A percentile compares a stretch with the other conserved stretches of the same genome.
Evolutionary conservation across 1,140 invertebrate genomes (phyloP).

Genomic region (Zelostemma sp.): DNA sequence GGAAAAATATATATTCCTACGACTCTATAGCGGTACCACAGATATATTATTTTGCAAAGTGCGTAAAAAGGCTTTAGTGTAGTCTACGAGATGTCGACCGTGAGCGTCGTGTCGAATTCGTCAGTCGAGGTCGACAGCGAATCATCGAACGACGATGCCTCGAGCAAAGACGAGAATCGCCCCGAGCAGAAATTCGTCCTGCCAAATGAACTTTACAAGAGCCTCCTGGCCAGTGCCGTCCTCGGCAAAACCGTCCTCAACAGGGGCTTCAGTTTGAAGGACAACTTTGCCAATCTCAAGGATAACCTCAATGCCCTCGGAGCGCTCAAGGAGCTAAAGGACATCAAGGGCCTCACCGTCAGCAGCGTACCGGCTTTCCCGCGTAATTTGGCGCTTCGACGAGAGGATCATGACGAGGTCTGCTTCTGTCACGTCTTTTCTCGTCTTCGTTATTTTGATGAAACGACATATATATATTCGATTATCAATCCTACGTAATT

Average conservation of each 20-base stretch:
- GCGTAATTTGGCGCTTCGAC: slow-evolving; percentile 63
- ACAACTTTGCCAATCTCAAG: slow-evolving; percentile 64
- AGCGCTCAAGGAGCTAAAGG: slow-evolving; percentile 65
- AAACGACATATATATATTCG: too few species aligned
- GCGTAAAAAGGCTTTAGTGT: slow-evolving; percentile 1
- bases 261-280: slow-evolving; percentile 65
- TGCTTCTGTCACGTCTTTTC: too few species aligned
- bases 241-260: slow-evolving; percentile 70
- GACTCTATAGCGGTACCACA: slow-evolving; percentile 23
- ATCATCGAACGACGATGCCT: slow-evolving; percentile 61
- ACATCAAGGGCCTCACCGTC: slow-evolving; percentile 64
- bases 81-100: slow-evolving; percentile 62
- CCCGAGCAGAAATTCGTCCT: slow-evolving; percentile 73
- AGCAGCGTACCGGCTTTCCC: slow-evolving; percentile 68
- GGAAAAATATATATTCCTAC: slow-evolving; percentile 57
- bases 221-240: slow-evolving; percentile 78
- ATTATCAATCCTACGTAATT: too few species aligned
- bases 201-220: slow-evolving; percentile 83
- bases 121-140: slow-evolving; percentile 68
- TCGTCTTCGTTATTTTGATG: too few species aligned
- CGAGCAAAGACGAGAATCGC: slow-evolving; percentile 56
- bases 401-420: slow-evolving; percentile 66
- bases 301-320: slow-evolving; percentile 64
- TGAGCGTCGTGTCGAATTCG: slow-evolving; percentile 67
- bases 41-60: slow-evolving; percentile 37